A percentile compares a stretch with the other conserved stretches of the same genome.
These are phyloP conservation scores for Netelia melanura DNA, from an alignment of 2,888 invertebrate species.

Conservation along the genomic window DNA sequence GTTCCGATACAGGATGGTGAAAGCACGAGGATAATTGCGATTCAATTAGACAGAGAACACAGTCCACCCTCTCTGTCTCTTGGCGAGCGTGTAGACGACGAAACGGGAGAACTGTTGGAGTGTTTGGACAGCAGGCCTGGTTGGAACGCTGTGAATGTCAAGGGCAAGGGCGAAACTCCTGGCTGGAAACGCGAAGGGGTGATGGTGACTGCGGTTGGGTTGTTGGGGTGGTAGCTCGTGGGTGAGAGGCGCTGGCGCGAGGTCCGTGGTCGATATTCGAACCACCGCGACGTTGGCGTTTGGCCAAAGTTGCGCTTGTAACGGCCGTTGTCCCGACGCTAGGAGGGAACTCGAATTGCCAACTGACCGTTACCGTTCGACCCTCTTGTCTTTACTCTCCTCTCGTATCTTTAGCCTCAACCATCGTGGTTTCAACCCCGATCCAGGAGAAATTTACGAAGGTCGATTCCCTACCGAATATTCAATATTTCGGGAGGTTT, in stretches of 20 bases:
- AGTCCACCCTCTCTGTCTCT: not conserved
- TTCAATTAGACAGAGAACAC: conserved; percentile 38
- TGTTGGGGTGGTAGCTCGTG: conserved; percentile 31
- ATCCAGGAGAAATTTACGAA: not conserved
- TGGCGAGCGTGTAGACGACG: conserved; percentile 27
- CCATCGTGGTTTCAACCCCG: not conserved
- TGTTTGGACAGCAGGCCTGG: conserved; percentile 71
- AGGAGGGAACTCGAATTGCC: conserved; percentile 23
- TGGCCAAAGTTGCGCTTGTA: conserved; percentile 72
- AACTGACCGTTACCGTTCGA: conserved; percentile 41
- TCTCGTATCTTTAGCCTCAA: conserved; percentile 6
- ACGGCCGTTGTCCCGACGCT: conserved; percentile 11
- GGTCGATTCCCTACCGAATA: conserved; percentile 32
- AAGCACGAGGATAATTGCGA: conserved; percentile 3
- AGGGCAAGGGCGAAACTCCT: conserved; percentile 74
- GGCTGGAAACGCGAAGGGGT: conserved; percentile 36
- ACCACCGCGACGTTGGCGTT: conserved; percentile 67
- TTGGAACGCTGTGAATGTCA: conserved; percentile 75
- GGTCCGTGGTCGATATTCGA: conserved; percentile 75
- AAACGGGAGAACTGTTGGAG: conserved; percentile 54
- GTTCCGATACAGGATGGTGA: not conserved
- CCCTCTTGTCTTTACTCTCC: conserved; percentile 51
- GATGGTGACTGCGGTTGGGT: conserved; percentile 39
- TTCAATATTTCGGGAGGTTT: conserved; percentile 25
- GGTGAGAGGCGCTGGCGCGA: conserved; percentile 54